Percentiles rank a stretch among this genome's conserved stretches.
phyloP scores from a whole-genome alignment of 1,140 invertebrate species.

The Archegozetes longisetosus region DNA sequence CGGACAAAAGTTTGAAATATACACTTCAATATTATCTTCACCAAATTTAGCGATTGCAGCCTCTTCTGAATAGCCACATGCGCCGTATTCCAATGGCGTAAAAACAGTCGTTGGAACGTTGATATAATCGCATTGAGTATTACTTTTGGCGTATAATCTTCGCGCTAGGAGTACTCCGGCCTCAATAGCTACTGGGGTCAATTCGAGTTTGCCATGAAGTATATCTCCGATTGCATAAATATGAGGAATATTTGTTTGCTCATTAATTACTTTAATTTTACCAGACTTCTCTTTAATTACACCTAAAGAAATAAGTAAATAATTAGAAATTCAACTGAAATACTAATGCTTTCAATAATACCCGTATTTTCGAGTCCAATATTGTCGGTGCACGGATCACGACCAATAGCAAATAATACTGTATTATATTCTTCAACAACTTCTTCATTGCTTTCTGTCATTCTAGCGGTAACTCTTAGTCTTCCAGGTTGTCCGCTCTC shows the following conservation, averaged over 20 bases:
- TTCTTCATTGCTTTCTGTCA: slow-evolving; percentile 32
- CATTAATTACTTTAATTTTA: slow-evolving; percentile 30
- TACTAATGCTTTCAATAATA: slow-evolving; percentile 35
- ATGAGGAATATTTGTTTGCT: slow-evolving; percentile 62
- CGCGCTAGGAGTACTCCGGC: slow-evolving; percentile 67
- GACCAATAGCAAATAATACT: slow-evolving; percentile 49
- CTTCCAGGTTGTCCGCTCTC: slow-evolving; percentile 32
- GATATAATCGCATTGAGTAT: slow-evolving; percentile 23
- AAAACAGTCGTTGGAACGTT: slow-evolving; percentile 95
- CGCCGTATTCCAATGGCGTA: slow-evolving; percentile 88
- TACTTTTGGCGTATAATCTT: slow-evolving; percentile 26
- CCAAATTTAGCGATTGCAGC: slow-evolving; percentile 47
- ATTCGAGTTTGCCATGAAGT: slow-evolving; percentile 59
- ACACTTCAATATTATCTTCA: slow-evolving; percentile 45
- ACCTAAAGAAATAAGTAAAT: slow-evolving; percentile 34
- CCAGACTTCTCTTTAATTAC: slow-evolving; percentile 15
- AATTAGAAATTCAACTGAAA: slow-evolving; percentile 57
- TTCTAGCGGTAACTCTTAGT: slow-evolving; percentile 49
- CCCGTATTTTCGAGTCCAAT: slow-evolving; percentile 44
- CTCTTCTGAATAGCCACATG: slow-evolving; percentile 84
- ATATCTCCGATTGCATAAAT: slow-evolving; percentile 92
- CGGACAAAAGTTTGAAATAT: slow-evolving; percentile 84
- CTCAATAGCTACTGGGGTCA: slow-evolving; percentile 94
- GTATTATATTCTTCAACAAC: slow-evolving; percentile 47
- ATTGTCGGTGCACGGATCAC: slow-evolving; percentile 40